Percentiles rank a stretch among this genome's conserved stretches.
Evolutionary conservation across 2,888 invertebrate genomes (phyloP).

Genomic region (Limnephilus lunatus): DNA sequence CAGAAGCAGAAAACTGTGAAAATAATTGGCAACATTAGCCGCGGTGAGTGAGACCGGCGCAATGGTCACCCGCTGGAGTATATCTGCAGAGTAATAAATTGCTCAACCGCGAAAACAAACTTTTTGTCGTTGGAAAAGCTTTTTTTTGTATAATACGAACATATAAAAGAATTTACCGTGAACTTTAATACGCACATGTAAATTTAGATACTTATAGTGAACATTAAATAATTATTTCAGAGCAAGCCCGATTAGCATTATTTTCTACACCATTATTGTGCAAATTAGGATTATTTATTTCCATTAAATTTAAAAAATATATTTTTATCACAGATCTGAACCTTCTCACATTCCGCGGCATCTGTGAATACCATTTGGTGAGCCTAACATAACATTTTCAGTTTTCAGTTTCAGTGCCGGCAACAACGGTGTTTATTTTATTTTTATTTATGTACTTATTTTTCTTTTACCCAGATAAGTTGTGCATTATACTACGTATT

Average conservation of each 20-base stretch:
- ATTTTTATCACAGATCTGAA: not conserved
- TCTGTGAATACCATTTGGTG: no score
- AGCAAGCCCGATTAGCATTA: not conserved
- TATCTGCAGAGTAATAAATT: not conserved
- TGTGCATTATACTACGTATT: no score
- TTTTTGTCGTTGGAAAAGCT: not conserved
- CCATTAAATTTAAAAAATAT: no score
- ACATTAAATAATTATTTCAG: not conserved
- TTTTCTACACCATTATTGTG: not conserved
- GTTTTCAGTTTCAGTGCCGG: no score
- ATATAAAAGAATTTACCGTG: not conserved
- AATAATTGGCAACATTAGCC: constrained; percentile 50
- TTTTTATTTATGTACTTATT: no score
- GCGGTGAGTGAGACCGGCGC: constrained; percentile 36
- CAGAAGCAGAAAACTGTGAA: constrained; percentile 44
- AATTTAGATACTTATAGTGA: not conserved
- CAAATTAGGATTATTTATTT: not conserved
- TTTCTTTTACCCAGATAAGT: no score
- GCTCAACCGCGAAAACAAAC: not conserved
- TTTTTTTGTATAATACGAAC: not conserved
- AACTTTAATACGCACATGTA: not conserved
- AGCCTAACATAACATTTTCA: no score
- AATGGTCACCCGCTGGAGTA: constrained; percentile 21
- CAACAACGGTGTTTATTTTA: no score
- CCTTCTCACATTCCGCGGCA: not conserved